Base-by-base conservation (phyloP, 2,888 invertebrate species). In the Minunthozetes semirufus region DNA sequence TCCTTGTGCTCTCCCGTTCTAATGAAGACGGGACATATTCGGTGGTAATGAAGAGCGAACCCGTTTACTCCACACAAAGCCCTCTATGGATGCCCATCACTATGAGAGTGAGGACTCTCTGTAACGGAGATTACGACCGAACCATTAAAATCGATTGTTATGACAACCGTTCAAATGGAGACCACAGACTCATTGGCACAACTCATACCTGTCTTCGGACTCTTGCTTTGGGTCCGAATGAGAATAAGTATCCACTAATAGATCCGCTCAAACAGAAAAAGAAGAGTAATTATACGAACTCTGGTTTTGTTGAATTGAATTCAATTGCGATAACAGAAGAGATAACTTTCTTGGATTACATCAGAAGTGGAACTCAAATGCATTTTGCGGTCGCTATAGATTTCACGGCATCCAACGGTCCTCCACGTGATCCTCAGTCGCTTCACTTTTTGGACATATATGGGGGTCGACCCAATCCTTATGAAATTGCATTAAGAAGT, bases 311-410 rank as follows among this genome's bases (percentile, higher is more conserved):
- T 29, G 78, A 80, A 68, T 77, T 85, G 48, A 66, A 81, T 77
- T 78, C 78, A n/a, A 80, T 80, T 53, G 78, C 79, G 42, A 78
- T 82, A n/a, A 79, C 80, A 50, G 77, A 79, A 38, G 81, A 82
- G 74, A 80, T 81, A 76, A 83, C 86, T 5, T 88, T 88, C 80
- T 81, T 87, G 76, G 87, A 88, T 79, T 88, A 85, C 80, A 83
- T 88, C 63, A 83, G 84, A 77, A 86, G 85, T 68, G 87, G 87
- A 81, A 84, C 83, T 33, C 83, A 85, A 77, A 81, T 85, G 61
- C 82, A 84, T 78, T 84, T 83, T 77, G 82, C 83, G 29, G 81
- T 85, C 76, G 84, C 84, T 29, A 83, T 85, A 76, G 85, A 85
- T 79, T 85, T 85, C 77, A 85, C 85, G 76, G 83, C 82, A 22